Evolutionary conservation across 2,797 vertebrate genomes (phyloP), one percentile per base, ranked within the genome.

Genomic region (Pristis pectinata): DNA sequence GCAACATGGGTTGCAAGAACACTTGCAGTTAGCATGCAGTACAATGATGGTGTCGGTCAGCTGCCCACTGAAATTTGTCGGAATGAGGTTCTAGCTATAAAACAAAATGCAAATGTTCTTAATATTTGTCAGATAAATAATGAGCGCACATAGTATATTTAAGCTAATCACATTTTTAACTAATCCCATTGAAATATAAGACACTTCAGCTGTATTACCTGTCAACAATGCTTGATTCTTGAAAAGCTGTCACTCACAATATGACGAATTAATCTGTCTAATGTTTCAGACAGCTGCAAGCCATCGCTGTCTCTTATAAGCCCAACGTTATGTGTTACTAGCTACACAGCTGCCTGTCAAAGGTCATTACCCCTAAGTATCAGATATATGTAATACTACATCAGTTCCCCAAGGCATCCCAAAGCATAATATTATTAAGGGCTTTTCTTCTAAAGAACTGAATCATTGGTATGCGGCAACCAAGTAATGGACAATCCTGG

Each of bases 291-390:
- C 74, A 34, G 74, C 30, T 77, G 27, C n/a, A 24, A 79, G 76
- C 76, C 74, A n/a, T 79, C 79, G 3, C 76, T 79, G 76, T 11
- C 76, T 37, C 30, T 11, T 37, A 11, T 79, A 79, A 79, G 76
- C 76, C 79, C 34, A 37, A 30, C 79, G 79, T 79, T n/a, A n/a
- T 11, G 15, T 15, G 76, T 4, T 79, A 34, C 76, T 37, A 13
- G 76, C 76, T n/a, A 79, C 76, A 79, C n/a, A 79, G n/a, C 76
- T n/a, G n/a, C n/a, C n/a, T 37, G 76, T 79, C n/a, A 79, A 79
- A 37, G 9, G n/a, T 37, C 11, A 79, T 79, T 79, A 79, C 34
- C n/a, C 76, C 11, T 2, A 11, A 79, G 74, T n/a, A n/a, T 79
- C n/a, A 79, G n/a, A 37, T n/a, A 13, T 15, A 79, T 17, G n/a